A percentile compares a stretch with the other conserved stretches of the same genome.
phyloP scores from a whole-genome alignment of 2,113 vertebrate genomes.

The Oryzias celebensis region DNA sequence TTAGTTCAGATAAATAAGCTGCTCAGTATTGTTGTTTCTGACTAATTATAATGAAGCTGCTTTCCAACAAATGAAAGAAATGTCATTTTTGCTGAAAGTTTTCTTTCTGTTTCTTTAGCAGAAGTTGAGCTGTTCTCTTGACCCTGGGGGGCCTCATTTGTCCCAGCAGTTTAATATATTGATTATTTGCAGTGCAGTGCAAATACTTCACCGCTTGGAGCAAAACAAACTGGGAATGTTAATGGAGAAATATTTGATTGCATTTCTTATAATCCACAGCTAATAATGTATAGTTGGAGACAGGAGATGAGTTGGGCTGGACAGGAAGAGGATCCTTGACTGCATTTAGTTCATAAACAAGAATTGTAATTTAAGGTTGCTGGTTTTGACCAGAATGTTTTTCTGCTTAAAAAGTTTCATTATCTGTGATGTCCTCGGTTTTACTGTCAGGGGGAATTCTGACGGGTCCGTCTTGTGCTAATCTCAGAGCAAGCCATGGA shows the following conservation, averaged over 20 bases:
- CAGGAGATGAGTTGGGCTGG: slow-evolving; percentile 28
- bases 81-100: slow-evolving; percentile 12
- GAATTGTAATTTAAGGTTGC: too few species aligned
- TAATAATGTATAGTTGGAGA: slow-evolving; percentile 34
- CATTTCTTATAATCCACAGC: slow-evolving; percentile 6
- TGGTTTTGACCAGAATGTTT: too few species aligned
- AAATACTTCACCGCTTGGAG: slow-evolving; percentile 52
- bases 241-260: too few species aligned
- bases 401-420: too few species aligned
- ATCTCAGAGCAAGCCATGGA: too few species aligned
- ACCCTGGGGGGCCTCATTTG: slow-evolving; percentile 19
- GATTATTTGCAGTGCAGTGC: slow-evolving; percentile 60
- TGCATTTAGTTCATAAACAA: slow-evolving; percentile 1
- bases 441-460: too few species aligned
- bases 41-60: too few species aligned
- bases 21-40: too few species aligned
- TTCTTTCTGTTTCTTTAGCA: slow-evolving; percentile 18
- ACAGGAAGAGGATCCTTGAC: background rate
- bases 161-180: slow-evolving; percentile 47
- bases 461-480: too few species aligned
- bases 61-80: slow-evolving; percentile 22
- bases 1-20: too few species aligned
- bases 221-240: slow-evolving; percentile 28
- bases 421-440: too few species aligned
- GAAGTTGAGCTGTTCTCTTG: slow-evolving; percentile 37